phyloP scores from a whole-genome alignment of 2,888 invertebrate genomes.

The Hedya salicella region DNA sequence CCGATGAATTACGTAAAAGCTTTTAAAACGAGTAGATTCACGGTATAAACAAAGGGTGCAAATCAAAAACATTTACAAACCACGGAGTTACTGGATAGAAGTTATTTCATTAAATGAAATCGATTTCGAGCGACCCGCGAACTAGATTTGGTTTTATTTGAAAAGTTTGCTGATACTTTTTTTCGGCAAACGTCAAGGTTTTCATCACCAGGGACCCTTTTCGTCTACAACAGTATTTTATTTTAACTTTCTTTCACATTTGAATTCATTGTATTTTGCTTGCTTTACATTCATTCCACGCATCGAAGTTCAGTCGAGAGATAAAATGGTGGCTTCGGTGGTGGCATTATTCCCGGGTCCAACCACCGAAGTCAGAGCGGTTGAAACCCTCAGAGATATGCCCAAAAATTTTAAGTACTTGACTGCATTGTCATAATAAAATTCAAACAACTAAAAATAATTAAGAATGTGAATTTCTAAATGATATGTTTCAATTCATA shows the following conservation, averaged over 20 bases:
- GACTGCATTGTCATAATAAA: no score
- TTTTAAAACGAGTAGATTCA: not conserved
- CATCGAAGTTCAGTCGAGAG: no score
- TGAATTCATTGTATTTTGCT: conserved; percentile 1
- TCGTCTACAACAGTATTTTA: conserved; percentile 2
- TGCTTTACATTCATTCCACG: not conserved
- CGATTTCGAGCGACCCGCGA: conserved; percentile 1
- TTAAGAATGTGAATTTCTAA: no score
- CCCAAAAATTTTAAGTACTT: no score
- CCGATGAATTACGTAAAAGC: not conserved
- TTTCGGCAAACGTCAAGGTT: conserved; percentile 19
- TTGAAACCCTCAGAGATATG: no score
- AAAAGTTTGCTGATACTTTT: conserved; percentile 29
- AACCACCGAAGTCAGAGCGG: no score
- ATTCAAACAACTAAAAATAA: no score
- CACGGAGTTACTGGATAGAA: not conserved
- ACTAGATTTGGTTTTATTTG: conserved; percentile 24
- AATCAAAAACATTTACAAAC: not conserved
- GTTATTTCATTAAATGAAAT: conserved; percentile 19
- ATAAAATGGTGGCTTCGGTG: no score
- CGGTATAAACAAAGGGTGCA: not conserved
- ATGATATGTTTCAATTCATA: no score
- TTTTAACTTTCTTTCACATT: not conserved
- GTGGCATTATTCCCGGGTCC: no score
- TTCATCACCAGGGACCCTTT: conserved; percentile 19